Evolutionary conservation across 2,888 invertebrate species (phyloP), one percentile per base, ranked within the genome.

Genomic region (Trypoxylon attenuatum): DNA sequence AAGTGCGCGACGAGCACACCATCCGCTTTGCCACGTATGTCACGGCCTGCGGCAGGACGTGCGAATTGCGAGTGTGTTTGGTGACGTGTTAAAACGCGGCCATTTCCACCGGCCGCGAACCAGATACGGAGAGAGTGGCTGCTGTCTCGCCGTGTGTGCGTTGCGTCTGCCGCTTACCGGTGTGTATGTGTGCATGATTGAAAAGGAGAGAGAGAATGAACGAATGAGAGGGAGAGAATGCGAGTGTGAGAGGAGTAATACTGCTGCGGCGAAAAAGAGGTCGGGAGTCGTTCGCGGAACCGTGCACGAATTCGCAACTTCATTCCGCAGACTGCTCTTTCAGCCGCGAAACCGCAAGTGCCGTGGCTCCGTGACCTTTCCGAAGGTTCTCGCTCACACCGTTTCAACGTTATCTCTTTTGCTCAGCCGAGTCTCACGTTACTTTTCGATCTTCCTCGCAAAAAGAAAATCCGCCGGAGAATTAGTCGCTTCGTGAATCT

Each of bases 71-170:
- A 76, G 72, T 75, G 73, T 65, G 79, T 73, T 78, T 79, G 80
- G 81, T 82, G 81, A 82, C 82, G 81, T 81, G 82, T 80, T 78
- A 67, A 79, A 76, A 71, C 75, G 70, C 72, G 73, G 75, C 80
- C 80, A 80, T 79, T 80, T 80, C 77, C 72, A 67, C 55, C 55
- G 69, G 64, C 38, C 64, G 51, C 55, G 49, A 59, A 55, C 55
- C 62, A 70, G 56, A 53, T 38, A 63, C 45, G 64, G 49, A 27
- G 29, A 49, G 29, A 43, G 21, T 13, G 33, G 10, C 10, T 10
- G 13, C 33, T 33, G 33, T 8, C 33, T 33, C 33, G 10, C 33
- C n/a, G n/a, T n/a, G 33, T 4, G 33, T 33, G 33, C 33, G 6
- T 6, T 27, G 27, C 2, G 27, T 10, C n/a, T 27, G 27, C 27